Evolutionary conservation across 2,888 invertebrate genomes (phyloP), one percentile per base, ranked within the genome.

Genomic region (Harmothoe impar): DNA sequence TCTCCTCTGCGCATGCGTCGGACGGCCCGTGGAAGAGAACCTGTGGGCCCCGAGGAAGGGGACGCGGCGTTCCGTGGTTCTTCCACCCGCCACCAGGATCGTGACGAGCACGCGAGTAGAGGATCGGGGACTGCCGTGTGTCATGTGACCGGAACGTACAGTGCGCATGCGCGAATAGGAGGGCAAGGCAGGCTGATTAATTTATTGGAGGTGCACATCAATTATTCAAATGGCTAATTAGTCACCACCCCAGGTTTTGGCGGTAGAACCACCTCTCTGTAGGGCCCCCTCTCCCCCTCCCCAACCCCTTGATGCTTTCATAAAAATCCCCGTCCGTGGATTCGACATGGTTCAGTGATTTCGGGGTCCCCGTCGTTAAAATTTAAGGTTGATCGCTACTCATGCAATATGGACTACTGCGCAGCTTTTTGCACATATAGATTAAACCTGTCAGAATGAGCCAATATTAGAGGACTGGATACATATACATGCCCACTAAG

Each of bases 141-240:
- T 43, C 43, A 43, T 43, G 5, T 43, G 43, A 43, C 43, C 43
- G 43, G 43, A 43, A 43, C 43, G 43, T 15, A 25, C 31, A 31
- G 29, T 77, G 31, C 77, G 77, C 77, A 25, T 77, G 77, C 77
- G 77, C 77, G 43, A 25, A 54, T 29, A 29, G 12, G 29, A 52
- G n/a, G 10, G 35, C 20, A 29, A 10, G 56, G 25, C 29, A 43
- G 54, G 29, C 31, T 86, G 86, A 29, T 86, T 86, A 86, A 86
- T 86, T 86, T 86, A 86, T 86, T 81, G 56, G 86, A 5, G 54
- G 33, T 25, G 7, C 31, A 12, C 86, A 86, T 86, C 56, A 54
- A 86, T 86, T 86, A 86, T 86, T 86, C 86, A 86, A 0, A 17
- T 31, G 15, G 54, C 86, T 86, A 86, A 86, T 86, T 86, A 86